Base-by-base conservation (phyloP, 2,797 vertebrate species). In the Pterois miles region DNA sequence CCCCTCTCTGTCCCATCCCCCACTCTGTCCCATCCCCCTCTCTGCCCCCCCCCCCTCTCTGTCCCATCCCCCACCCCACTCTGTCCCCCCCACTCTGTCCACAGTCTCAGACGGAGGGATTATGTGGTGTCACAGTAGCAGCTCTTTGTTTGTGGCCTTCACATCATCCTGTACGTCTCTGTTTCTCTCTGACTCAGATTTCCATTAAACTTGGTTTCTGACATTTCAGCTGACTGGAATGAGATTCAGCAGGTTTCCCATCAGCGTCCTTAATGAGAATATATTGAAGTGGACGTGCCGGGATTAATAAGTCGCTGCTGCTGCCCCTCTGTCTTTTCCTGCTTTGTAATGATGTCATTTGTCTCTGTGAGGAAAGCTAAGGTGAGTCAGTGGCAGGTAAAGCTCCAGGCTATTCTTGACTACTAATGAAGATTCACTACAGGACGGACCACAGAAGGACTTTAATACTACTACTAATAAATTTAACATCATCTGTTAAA, bases 101-200 rank as follows among this genome's bases (percentile, higher is more conserved):
- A n/a, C n/a, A n/a, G n/a, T 14, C 59, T 23, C 22, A 80, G 64
- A 85, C 70, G 74, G 60, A 63, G 59, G 71, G 67, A 83, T 84
- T 82, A 82, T 74, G 65, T 63, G 66, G 33, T 63, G 68, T 87
- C 56, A 78, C 76, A 78, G 76, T 83, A 83, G 71, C 58, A 27
- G 76, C 50, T 64, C 36, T 48, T 59, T 62, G 71, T 70, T 88
- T 80, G 81, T 83, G 80, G 71, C 64, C 66, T 84, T 81, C 68
- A 72, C 52, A 74, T 83, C 71, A 77, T 77, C 69, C 48, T 38
- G 23, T 52, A 34, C 14, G 25, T 25, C 6, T 8, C 6, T 60
- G 36, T 10, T 14, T 71, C 48, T 53, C 31, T 52, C 50, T 59
- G 27, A 16, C 3, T 27, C 27, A 13, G 22, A 48, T 36, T 52